phyloP scores from a whole-genome alignment of 2,797 vertebrate species.

The Hyperoplus lanceolatus region DNA sequence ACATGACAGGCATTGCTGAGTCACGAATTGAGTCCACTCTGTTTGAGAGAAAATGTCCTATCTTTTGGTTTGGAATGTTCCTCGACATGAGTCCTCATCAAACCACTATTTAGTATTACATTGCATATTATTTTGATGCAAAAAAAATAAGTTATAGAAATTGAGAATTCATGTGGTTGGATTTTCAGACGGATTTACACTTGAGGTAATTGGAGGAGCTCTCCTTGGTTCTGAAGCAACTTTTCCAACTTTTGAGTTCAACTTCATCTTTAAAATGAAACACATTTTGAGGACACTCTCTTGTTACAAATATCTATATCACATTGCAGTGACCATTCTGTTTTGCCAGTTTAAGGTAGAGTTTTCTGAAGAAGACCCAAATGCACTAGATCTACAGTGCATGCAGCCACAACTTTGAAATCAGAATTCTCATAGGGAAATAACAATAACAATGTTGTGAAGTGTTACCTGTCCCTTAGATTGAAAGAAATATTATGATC shows the following conservation, averaged over 20 bases:
- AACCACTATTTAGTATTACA: background rate
- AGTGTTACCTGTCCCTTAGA: background rate
- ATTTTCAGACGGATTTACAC: background rate
- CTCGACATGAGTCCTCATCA: background rate
- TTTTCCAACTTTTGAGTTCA: constrained; percentile 5
- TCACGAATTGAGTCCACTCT: constrained; percentile 41
- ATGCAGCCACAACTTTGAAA: background rate
- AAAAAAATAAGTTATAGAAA: background rate
- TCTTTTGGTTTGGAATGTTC: background rate
- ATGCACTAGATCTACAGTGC: background rate
- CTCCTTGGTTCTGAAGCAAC: constrained; percentile 77
- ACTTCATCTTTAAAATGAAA: background rate
- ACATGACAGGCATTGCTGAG: constrained; percentile 43
- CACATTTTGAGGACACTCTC: background rate
- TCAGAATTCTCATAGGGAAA: background rate
- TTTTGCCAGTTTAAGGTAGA: background rate
- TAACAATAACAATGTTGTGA: background rate
- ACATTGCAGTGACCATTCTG: background rate
- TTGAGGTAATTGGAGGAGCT: constrained; percentile 48
- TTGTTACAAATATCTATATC: background rate
- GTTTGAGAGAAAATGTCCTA: background rate
- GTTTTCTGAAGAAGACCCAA: background rate
- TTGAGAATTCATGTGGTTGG: background rate
- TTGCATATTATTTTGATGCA: background rate
- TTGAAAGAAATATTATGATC: background rate